Conservation (phyloP, 2,113 vertebrate species). For the Sceloporus undulatus region DNA sequence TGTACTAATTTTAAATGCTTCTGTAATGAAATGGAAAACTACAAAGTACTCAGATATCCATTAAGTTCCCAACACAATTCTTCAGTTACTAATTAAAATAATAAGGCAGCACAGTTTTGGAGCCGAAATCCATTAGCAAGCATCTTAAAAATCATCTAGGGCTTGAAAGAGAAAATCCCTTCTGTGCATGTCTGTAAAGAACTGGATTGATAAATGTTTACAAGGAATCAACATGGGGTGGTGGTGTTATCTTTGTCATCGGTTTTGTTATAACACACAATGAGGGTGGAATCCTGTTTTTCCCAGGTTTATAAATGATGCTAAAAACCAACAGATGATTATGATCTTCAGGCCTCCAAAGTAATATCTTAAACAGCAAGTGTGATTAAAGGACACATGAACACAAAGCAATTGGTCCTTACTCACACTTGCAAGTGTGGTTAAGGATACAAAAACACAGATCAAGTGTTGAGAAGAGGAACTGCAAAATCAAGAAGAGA, state of each 20-base stretch:
- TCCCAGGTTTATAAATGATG: conserved; percentile 52
- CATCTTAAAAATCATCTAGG: conserved; percentile 51
- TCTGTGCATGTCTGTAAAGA: not conserved
- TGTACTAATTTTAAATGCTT: conserved; percentile 48
- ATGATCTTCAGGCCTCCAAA: conserved; percentile 45
- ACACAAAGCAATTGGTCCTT: conserved; percentile 17
- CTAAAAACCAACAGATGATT: conserved; percentile 48
- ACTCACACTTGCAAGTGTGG: conserved; percentile 26
- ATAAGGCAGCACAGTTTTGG: conserved; percentile 40
- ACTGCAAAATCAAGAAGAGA: conserved; percentile 52
- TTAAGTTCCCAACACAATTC: conserved; percentile 59
- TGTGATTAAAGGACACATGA: conserved; percentile 50
- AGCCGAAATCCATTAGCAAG: conserved; percentile 26
- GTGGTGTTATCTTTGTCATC: not conserved
- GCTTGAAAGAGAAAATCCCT: conserved; percentile 7
- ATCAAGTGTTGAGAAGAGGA: conserved; percentile 52
- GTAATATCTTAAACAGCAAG: conserved; percentile 42
- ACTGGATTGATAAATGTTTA: conserved; percentile 1
- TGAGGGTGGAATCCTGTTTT: conserved; percentile 31
- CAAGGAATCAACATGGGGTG: not conserved
- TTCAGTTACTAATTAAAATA: conserved; percentile 69
- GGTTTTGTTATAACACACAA: conserved; percentile 33
- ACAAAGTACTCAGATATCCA: conserved; percentile 24
- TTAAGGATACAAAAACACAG: not conserved
- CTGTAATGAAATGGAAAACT: conserved; percentile 36